phyloP scores from a whole-genome alignment of 2,797 vertebrate species.

The Galagoides demidoff region DNA sequence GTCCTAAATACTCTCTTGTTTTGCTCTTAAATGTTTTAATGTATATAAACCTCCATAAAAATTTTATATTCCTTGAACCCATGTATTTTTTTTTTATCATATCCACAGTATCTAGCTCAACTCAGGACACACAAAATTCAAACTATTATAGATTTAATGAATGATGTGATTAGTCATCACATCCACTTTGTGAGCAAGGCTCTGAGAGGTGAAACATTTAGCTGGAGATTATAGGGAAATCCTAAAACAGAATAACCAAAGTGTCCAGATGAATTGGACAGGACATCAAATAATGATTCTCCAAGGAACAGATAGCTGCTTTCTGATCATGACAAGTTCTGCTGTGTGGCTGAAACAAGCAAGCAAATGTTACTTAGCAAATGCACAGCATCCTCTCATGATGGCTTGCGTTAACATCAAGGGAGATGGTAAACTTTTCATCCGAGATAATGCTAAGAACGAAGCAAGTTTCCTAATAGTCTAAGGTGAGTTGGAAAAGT shows the following conservation, averaged over 20 bases:
- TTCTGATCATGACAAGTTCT: neutral
- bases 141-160: neutral
- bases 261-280: neutral
- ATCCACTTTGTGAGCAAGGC: neutral
- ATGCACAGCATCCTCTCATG: neutral
- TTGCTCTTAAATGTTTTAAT: neutral
- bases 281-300: neutral
- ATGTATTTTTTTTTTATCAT: neutral
- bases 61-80: neutral
- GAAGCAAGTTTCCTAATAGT: neutral
- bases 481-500: neutral
- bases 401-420: neutral
- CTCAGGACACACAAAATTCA: constrained; percentile 11
- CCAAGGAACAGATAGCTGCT: neutral
- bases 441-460: neutral
- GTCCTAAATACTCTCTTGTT: neutral
- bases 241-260: neutral
- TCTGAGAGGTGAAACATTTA: neutral
- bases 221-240: neutral
- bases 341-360: neutral
- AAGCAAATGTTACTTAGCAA: neutral
- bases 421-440: neutral
- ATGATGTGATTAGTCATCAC: neutral
- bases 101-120: neutral
- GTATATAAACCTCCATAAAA: neutral